Evolutionary conservation across 2,113 vertebrate genomes (phyloP).

Genomic region (Hemibagrus wyckioides): DNA sequence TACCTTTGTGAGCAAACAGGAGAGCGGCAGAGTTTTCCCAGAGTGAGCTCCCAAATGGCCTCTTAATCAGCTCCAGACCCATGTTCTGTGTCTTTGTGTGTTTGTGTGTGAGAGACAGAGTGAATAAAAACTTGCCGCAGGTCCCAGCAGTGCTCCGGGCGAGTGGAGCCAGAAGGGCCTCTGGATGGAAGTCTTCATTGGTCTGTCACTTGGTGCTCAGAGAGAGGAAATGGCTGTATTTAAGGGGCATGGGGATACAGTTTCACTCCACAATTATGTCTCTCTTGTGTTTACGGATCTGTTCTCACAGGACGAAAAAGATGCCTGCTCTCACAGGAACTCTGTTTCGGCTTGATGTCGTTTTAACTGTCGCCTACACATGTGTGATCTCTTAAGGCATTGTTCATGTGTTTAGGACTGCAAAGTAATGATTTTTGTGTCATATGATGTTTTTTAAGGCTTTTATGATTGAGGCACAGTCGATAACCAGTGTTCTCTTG

Average conservation of each 20-base stretch:
- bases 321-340: conserved; percentile 60
- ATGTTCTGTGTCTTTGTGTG: conserved; percentile 58
- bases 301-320: conserved; percentile 62
- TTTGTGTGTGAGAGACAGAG: conserved; percentile 33
- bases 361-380: conserved; percentile 44
- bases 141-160: conserved; percentile 70
- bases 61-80: conserved; percentile 79
- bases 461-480: neutral
- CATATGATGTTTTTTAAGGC: neutral
- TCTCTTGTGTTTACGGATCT: conserved; percentile 72
- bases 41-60: conserved; percentile 68
- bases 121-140: conserved; percentile 58
- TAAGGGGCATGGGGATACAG: conserved; percentile 68
- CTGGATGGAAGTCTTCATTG: conserved; percentile 67
- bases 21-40: conserved; percentile 67
- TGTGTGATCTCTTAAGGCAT: conserved; percentile 52
- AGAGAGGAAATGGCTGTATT: conserved; percentile 76
- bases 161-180: conserved; percentile 49
- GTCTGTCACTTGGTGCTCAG: conserved; percentile 74
- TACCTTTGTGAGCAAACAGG: conserved; percentile 71
- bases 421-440: neutral
- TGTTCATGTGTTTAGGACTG: neutral
- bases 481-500: conserved; percentile 41
- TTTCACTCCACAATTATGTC: conserved; percentile 75
- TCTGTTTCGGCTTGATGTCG: conserved; percentile 63